Conservation (phyloP, 2,888 invertebrate genomes). For the Chelonus formosanus region DNA sequence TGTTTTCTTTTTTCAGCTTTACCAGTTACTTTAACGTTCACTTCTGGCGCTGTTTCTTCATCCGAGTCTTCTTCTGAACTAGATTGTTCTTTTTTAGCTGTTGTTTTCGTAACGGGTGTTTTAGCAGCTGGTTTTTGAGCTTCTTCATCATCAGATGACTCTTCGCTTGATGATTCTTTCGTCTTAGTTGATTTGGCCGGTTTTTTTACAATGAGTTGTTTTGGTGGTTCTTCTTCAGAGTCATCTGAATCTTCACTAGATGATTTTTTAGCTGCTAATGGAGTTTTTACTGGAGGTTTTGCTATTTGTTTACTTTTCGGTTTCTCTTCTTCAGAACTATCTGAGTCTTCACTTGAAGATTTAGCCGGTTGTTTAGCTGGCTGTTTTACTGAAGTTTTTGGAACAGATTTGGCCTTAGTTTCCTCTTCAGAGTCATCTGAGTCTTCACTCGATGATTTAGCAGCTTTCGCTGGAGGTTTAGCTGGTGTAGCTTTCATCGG, state of each 20-base stretch:
- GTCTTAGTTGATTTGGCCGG: slow-evolving; percentile 43
- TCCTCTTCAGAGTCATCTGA: slow-evolving; percentile 63
- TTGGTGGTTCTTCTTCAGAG: slow-evolving; percentile 60
- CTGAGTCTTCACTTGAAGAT: slow-evolving; percentile 54
- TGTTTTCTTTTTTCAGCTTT: slow-evolving; percentile 43
- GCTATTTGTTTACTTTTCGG: slow-evolving; percentile 18
- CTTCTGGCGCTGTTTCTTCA: slow-evolving; percentile 43
- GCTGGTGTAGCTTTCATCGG: slow-evolving; percentile 36
- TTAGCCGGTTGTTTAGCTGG: slow-evolving; percentile 36
- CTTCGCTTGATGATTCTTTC: slow-evolving; percentile 48
- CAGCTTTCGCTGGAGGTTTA: slow-evolving; percentile 21
- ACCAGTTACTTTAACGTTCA: slow-evolving; percentile 40
- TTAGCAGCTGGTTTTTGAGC: slow-evolving; percentile 28
- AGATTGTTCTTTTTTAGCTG: slow-evolving; percentile 45
- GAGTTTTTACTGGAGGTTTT: slow-evolving; percentile 25
- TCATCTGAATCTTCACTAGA: slow-evolving; percentile 57
- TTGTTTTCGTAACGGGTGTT: slow-evolving; percentile 37
- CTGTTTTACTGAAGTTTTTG: slow-evolving; percentile 25
- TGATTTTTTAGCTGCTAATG: slow-evolving; percentile 16
- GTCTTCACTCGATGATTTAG: slow-evolving; percentile 50
- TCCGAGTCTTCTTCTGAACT: slow-evolving; percentile 45
- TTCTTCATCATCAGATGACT: slow-evolving; percentile 55
- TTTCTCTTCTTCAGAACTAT: slow-evolving; percentile 60
- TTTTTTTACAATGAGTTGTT: slow-evolving; percentile 39
- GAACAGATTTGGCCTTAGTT: slow-evolving; percentile 23